Conservation (phyloP, 2,888 invertebrate species). For the Ectemnius continuus region DNA sequence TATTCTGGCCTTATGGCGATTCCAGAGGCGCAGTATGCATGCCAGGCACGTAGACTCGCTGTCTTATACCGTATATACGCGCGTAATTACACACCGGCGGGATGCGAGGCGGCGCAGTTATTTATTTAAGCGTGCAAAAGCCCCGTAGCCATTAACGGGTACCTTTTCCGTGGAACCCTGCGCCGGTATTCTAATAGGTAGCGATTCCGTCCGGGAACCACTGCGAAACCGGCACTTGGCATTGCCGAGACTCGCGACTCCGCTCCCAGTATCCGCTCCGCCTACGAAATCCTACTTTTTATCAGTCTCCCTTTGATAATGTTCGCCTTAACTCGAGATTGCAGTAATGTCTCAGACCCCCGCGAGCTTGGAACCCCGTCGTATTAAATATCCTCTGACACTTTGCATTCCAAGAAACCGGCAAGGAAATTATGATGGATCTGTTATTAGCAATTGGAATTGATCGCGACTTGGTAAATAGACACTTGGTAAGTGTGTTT, state of each 20-base stretch:
- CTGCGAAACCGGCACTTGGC: neutral
- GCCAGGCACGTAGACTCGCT: slow-evolving; percentile 34
- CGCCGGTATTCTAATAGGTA: slow-evolving; percentile 56
- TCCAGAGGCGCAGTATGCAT: slow-evolving; percentile 53
- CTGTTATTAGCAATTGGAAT: no score
- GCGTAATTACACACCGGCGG: slow-evolving; percentile 49
- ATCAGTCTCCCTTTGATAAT: no score
- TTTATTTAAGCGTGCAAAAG: slow-evolving; percentile 64
- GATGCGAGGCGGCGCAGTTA: slow-evolving; percentile 47
- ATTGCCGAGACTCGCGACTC: neutral
- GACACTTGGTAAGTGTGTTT: neutral
- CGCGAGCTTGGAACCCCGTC: no score
- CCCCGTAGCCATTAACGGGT: slow-evolving; percentile 58
- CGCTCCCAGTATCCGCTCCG: no score
- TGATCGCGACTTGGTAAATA: no score
- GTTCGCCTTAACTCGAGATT: no score
- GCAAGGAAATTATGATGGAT: no score
- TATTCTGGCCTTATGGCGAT: slow-evolving; percentile 35
- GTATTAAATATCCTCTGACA: no score
- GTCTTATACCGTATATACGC: slow-evolving; percentile 13
- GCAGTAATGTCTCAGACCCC: no score
- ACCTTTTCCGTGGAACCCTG: slow-evolving; percentile 44
- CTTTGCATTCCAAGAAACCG: no score
- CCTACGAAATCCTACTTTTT: no score
- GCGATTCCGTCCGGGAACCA: slow-evolving; percentile 33